Conservation (phyloP, 1,140 invertebrate genomes). For the Drosophila rhopaloa region DNA sequence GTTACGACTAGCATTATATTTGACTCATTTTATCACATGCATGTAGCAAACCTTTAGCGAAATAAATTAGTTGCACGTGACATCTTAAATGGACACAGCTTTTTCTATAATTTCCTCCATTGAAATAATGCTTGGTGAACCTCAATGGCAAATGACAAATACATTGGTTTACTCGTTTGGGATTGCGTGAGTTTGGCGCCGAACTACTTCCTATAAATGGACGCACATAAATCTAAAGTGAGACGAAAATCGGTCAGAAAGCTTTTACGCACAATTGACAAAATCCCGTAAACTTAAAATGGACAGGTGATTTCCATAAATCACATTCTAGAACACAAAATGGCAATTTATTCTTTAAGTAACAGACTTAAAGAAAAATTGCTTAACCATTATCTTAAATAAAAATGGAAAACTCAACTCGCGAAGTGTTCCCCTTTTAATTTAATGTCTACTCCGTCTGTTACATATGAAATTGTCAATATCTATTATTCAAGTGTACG, state of each 20-base stretch:
- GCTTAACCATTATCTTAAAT: too few species aligned
- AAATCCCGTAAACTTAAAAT: conserved; percentile 17
- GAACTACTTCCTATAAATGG: conserved; percentile 57
- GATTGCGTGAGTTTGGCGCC: conserved; percentile 12
- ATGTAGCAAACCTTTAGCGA: neutral
- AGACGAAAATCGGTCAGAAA: conserved; percentile 54
- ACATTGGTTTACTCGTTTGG: conserved; percentile 63
- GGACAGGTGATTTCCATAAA: neutral
- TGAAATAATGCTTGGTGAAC: conserved; percentile 24
- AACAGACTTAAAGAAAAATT: too few species aligned
- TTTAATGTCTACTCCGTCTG: neutral
- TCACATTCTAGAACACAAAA: neutral
- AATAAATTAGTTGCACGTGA: conserved; percentile 71
- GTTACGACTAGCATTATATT: neutral
- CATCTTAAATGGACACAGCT: conserved; percentile 37
- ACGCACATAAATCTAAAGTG: conserved; percentile 71
- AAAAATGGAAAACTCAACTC: too few species aligned
- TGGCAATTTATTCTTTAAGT: neutral
- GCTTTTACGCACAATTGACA: conserved; percentile 66
- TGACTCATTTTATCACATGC: neutral
- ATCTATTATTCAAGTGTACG: neutral
- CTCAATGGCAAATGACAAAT: conserved; percentile 45
- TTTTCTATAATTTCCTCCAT: conserved; percentile 19
- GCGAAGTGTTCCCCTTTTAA: neutral
- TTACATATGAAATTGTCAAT: neutral